Percentiles rank a stretch among this genome's conserved stretches.
phyloP scores from a whole-genome alignment of 2,797 vertebrate species.

The Crenuchus spilurus region DNA sequence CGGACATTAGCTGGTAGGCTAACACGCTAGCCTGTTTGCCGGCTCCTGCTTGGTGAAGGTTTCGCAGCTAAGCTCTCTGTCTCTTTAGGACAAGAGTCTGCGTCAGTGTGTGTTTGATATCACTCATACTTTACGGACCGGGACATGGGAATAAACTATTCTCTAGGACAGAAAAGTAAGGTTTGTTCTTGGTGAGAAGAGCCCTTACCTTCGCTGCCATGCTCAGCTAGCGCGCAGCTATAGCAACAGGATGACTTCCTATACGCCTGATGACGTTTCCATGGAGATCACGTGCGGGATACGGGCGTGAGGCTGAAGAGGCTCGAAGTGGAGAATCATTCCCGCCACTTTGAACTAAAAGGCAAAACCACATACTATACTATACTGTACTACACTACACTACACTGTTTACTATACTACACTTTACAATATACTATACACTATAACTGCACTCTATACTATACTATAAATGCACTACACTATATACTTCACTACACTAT shows the following conservation, averaged over 20 bases:
- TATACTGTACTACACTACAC: too few species aligned
- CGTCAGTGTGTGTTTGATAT: not conserved
- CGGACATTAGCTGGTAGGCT: slow-evolving; percentile 61
- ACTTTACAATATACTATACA: too few species aligned
- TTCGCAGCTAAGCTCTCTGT: not conserved
- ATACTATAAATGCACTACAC: too few species aligned
- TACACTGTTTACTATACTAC: too few species aligned
- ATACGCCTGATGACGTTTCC: slow-evolving; percentile 69
- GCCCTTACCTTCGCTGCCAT: slow-evolving; percentile 80
- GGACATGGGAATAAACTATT: not conserved
- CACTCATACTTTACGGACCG: not conserved
- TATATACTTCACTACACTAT: too few species aligned
- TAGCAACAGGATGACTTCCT: slow-evolving; percentile 63
- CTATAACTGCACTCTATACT: too few species aligned
- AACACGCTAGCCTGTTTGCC: slow-evolving; percentile 36
- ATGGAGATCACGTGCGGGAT: slow-evolving; percentile 70
- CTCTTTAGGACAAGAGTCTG: not conserved
- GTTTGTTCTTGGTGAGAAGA: slow-evolving; percentile 19
- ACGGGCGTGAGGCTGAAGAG: slow-evolving; percentile 65
- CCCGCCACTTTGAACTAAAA: not conserved
- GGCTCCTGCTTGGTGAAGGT: slow-evolving; percentile 21
- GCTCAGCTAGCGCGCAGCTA: slow-evolving; percentile 66
- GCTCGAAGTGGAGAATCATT: slow-evolving; percentile 43
- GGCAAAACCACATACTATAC: too few species aligned
- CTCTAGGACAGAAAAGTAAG: not conserved